Percentiles rank a stretch among this genome's conserved stretches.
phyloP scores from a whole-genome alignment of 2,797 vertebrate genomes.

The Anabacerthia variegaticeps region DNA sequence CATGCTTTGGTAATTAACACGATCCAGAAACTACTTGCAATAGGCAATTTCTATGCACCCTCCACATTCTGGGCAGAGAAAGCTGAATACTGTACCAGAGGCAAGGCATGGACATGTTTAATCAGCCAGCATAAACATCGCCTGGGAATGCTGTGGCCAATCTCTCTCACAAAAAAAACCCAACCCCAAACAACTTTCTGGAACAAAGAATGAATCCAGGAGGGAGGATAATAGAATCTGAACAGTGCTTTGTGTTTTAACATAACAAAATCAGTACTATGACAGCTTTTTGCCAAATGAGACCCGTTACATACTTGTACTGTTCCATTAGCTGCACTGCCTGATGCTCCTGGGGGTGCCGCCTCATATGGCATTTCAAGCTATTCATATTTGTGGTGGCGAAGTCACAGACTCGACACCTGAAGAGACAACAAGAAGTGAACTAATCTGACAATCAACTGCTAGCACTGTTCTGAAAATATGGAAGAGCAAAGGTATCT shows the following conservation, averaged over 20 bases:
- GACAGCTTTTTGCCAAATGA: background rate
- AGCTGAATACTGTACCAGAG: background rate
- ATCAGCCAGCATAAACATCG: background rate
- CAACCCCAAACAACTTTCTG: background rate
- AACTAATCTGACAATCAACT: background rate
- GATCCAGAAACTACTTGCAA: background rate
- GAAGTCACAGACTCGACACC: conserved; percentile 88
- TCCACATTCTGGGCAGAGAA: background rate
- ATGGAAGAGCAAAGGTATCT: background rate
- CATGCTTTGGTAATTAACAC: background rate
- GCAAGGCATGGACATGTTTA: background rate
- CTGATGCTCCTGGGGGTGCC: conserved; percentile 88
- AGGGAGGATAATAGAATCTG: background rate
- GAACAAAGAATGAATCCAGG: background rate
- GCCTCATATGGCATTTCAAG: conserved; percentile 89
- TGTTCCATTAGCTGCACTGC: conserved; percentile 88
- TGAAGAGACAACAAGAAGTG: conserved; percentile 61
- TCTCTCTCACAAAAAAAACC: background rate
- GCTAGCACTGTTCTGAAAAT: background rate
- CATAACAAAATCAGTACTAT: background rate
- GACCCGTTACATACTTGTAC: conserved; percentile 81
- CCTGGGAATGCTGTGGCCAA: background rate
- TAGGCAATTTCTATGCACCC: background rate
- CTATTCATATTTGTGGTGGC: conserved; percentile 91
- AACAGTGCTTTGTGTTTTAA: background rate